Percentiles rank a stretch among this genome's conserved stretches.
Evolutionary conservation across 2,797 vertebrate species (phyloP).

Genomic region (Sebastiscus albofasciatus): DNA sequence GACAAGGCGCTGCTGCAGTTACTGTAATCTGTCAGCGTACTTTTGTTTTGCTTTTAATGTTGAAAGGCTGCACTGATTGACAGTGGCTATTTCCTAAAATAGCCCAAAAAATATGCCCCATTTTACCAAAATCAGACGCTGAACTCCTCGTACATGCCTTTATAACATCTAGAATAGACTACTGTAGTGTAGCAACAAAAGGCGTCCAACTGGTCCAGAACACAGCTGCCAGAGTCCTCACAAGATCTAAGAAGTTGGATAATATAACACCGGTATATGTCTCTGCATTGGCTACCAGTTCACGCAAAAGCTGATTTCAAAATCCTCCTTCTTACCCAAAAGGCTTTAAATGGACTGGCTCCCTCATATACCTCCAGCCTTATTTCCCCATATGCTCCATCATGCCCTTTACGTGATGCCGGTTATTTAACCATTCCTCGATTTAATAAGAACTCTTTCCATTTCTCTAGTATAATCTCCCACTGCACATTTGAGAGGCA

Average conservation of each 20-base stretch:
- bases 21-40: neutral
- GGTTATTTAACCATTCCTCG: neutral
- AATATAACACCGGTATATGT: neutral
- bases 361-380: neutral
- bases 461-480: neutral
- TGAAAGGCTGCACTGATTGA: neutral
- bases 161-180: neutral
- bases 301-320: neutral
- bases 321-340: neutral
- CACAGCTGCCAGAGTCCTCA: neutral
- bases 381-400: neutral
- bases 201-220: neutral
- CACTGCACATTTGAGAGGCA: neutral
- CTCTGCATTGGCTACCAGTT: neutral
- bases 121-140: neutral
- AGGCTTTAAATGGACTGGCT: neutral
- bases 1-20: neutral
- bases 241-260: neutral
- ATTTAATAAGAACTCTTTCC: neutral
- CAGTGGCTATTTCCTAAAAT: neutral
- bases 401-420: neutral
- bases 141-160: neutral
- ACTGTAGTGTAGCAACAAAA: neutral
- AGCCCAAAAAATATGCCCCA: neutral
- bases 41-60: conserved; percentile 15